These are phyloP conservation scores for Hylyphantes graminicola DNA, from an alignment of 1,140 invertebrate species.

Conservation along the genomic window DNA sequence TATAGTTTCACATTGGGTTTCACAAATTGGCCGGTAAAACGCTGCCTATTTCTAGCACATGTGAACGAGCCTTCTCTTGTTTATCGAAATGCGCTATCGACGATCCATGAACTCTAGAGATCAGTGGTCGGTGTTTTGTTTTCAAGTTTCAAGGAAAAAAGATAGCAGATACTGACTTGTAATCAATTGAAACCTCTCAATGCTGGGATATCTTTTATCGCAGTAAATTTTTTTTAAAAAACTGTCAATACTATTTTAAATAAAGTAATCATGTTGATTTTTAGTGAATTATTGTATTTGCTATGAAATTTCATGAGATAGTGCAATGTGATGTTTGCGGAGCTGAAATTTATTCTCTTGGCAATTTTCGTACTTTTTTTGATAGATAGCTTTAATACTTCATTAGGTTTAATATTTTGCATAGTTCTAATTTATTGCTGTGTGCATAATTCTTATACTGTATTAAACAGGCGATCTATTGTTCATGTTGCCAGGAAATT, in stretches of 20 bases:
- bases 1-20: too few species aligned
- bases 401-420: conserved; percentile 21
- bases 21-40: too few species aligned
- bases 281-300: neutral
- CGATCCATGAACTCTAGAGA: too few species aligned
- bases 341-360: conserved; percentile 38
- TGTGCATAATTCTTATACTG: conserved; percentile 8
- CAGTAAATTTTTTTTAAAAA: neutral
- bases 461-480: conserved; percentile 19
- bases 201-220: neutral
- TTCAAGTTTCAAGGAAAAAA: conserved; percentile 22
- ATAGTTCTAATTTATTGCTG: conserved; percentile 10
- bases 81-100: too few species aligned
- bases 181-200: neutral
- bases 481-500: neutral
- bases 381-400: conserved; percentile 45
- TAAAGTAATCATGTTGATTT: neutral
- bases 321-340: conserved; percentile 47
- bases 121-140: conserved; percentile 14
- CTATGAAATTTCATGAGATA: conserved; percentile 39
- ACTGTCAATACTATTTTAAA: conserved; percentile 6
- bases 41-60: too few species aligned
- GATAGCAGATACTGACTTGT: neutral
- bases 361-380: conserved; percentile 29
- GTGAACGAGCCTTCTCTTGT: too few species aligned